Evolutionary conservation across 2,113 vertebrate genomes (phyloP), one percentile per base, ranked within the genome.

Genomic region (Aythya baeri): DNA sequence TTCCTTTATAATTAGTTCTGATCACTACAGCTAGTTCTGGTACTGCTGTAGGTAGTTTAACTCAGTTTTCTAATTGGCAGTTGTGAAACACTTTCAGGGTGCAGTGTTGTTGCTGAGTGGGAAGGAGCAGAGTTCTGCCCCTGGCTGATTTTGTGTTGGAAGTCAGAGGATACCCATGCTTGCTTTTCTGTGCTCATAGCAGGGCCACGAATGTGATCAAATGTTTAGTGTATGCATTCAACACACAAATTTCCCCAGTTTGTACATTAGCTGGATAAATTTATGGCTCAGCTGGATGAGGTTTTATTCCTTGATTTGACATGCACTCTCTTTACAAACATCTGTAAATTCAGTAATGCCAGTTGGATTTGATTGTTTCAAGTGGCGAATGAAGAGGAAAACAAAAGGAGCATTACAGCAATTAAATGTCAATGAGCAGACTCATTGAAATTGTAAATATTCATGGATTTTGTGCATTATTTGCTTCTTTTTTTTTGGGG

Each of bases 1-100:
- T 87, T 71, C 73, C 91, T 91, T 80, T 80, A 59, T 91, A 94
- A 83, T 88, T 93, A 93, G 87, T 95, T 96, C 87, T 91, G 89
- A 97, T 95, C 67, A 83, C 71, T 85, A 76, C 58, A 83, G n/a
- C 88, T 78, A 18, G 61, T 86, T 93, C 86, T 68, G 44, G 80
- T 55, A 46, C 73, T 43, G 17, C 59, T 84, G 80, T 36, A 61
- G 77, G 44, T 76, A 38, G 71, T 62, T 94, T 80, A 76, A 68
- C 82, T 93, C 1, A 0, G 14, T 43, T 91, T 91, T 93, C 46
- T 83, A 52, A 72, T 57, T 93, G 89, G 61, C 84, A 76, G 32
- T 43, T 63, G 50, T 75, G 52, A 78, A 82, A 71, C 84, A 62
- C 72, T 74, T 18, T 55, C 29, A 68, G 71, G 66, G 72, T 63